Conservation (phyloP, 2,888 invertebrate genomes). For the Coenonympha arcania region DNA sequence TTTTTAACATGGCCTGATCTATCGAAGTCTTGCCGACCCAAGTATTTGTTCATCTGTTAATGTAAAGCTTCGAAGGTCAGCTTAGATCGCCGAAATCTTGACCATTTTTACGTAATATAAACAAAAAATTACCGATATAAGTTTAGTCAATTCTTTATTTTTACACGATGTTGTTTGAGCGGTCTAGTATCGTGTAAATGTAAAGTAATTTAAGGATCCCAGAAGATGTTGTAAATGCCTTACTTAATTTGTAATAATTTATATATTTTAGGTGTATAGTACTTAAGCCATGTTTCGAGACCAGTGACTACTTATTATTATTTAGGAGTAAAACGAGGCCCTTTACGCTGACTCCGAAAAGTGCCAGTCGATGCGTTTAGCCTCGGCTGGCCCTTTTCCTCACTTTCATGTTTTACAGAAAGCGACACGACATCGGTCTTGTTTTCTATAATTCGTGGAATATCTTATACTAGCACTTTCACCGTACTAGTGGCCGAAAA, state of each 20-base stretch:
- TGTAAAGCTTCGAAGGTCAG: conserved; percentile 59
- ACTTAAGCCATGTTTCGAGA: conserved; percentile 75
- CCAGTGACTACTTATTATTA: conserved; percentile 70
- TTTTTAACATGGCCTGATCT: conserved; percentile 53
- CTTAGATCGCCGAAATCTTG: conserved; percentile 72
- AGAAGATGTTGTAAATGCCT: conserved; percentile 74
- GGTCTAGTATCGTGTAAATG: conserved; percentile 67
- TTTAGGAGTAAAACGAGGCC: conserved; percentile 65
- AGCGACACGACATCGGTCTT: conserved; percentile 52
- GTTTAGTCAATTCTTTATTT: conserved; percentile 71
- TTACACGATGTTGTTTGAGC: conserved; percentile 65
- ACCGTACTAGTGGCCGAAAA: conserved; percentile 56
- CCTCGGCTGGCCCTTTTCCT: conserved; percentile 63
- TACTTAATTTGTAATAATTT: conserved; percentile 75
- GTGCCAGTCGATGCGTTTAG: conserved; percentile 50
- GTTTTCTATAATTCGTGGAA: conserved; percentile 65
- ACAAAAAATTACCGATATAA: conserved; percentile 71
- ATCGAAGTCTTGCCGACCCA: conserved; percentile 46
- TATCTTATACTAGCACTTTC: conserved; percentile 57
- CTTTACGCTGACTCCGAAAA: conserved; percentile 51
- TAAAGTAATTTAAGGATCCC: conserved; percentile 68
- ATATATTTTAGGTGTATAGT: conserved; percentile 75
- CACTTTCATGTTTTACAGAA: conserved; percentile 58
- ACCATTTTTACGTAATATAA: conserved; percentile 60
- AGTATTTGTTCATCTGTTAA: conserved; percentile 20